A percentile compares a stretch with the other conserved stretches of the same genome.
Conservation (phyloP, 2,797 vertebrate species). For the Poeciliopsis turneri region DNA sequence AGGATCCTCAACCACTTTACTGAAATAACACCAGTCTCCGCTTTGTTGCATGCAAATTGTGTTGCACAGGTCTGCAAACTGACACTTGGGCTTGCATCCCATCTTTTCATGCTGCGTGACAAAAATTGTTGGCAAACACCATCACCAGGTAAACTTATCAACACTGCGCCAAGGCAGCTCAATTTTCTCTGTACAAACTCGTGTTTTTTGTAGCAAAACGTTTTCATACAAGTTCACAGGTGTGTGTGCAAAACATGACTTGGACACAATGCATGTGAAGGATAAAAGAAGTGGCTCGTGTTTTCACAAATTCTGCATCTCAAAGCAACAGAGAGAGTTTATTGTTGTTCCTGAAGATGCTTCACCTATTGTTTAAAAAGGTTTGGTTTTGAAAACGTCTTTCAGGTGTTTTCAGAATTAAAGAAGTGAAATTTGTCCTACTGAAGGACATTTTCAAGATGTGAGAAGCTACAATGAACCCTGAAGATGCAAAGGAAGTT, state of each 20-base stretch:
- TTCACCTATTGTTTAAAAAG: neutral
- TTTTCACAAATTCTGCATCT: neutral
- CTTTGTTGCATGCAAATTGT: neutral
- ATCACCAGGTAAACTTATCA: neutral
- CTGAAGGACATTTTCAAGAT: neutral
- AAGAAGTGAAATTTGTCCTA: neutral
- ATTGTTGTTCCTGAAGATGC: neutral
- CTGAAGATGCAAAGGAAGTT: neutral
- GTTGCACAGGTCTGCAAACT: neutral
- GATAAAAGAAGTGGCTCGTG: neutral
- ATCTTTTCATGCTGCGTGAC: slow-evolving; percentile 5
- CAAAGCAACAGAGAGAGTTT: neutral
- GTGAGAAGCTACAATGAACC: neutral
- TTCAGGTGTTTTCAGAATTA: neutral
- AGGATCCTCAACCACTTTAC: neutral
- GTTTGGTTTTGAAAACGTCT: neutral
- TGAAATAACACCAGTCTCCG: neutral
- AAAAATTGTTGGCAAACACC: neutral
- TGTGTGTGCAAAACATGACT: neutral
- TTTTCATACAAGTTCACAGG: neutral
- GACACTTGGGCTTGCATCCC: neutral
- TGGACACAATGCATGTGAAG: neutral
- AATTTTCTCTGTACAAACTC: neutral
- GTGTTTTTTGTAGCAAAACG: neutral
- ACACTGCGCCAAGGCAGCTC: neutral